These are phyloP conservation scores for Drosophila borborema DNA, from an alignment of 2,888 invertebrate genomes.

Conservation along the genomic window DNA sequence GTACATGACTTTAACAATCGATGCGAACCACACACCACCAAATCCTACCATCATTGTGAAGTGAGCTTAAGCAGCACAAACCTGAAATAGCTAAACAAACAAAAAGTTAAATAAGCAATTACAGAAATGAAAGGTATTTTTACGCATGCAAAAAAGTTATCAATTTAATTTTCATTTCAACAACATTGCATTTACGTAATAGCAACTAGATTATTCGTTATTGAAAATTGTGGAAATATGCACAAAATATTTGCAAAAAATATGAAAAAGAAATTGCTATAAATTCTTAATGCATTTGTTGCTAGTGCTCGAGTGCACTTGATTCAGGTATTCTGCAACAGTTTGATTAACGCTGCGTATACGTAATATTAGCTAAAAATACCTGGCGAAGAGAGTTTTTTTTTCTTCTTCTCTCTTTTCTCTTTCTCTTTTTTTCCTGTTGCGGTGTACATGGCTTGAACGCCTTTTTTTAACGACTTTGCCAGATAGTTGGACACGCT, in stretches of 20 bases:
- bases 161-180: not conserved
- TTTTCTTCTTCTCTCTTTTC: not conserved
- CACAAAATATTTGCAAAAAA: not conserved
- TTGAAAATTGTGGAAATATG: not conserved
- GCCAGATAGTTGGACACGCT: slow-evolving; percentile 21
- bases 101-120: not conserved
- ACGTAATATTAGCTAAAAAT: slow-evolving; percentile 4
- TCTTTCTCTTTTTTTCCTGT: not conserved
- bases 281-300: not conserved
- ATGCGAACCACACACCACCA: not conserved
- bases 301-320: not conserved
- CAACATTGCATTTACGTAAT: not conserved
- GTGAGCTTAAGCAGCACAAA: not conserved
- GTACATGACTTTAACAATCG: not conserved
- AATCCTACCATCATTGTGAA: not conserved
- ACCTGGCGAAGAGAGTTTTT: not conserved
- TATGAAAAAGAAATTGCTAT: not conserved
- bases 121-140: not conserved
- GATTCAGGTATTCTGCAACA: not conserved
- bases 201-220: not conserved
- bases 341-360: not conserved
- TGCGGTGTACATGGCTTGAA: not conserved
- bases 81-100: not conserved
- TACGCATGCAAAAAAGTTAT: not conserved
- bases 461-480: not conserved